phyloP scores from a whole-genome alignment of 1,140 invertebrate genomes.

The Archivesica marissinica region DNA sequence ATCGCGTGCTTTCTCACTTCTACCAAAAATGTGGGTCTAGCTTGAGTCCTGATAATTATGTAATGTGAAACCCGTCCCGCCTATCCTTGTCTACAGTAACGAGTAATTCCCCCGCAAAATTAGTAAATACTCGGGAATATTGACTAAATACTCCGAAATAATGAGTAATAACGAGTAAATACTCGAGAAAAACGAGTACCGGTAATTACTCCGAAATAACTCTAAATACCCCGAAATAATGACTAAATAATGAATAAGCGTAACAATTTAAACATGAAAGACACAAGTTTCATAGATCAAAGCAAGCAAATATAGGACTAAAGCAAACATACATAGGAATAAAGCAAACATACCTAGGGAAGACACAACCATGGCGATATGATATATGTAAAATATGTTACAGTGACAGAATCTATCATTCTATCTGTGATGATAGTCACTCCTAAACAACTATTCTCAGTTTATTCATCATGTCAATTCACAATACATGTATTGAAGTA shows the following conservation, averaged over 20 bases:
- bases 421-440: no score
- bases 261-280: not conserved
- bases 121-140: no score
- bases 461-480: not conserved
- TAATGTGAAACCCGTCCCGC: no score
- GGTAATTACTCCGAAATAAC: not conserved
- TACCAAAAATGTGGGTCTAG: no score
- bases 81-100: no score
- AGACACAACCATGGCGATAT: conserved; percentile 23
- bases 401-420: not conserved
- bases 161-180: no score
- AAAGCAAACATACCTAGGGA: not conserved
- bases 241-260: not conserved
- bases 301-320: not conserved
- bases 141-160: no score
- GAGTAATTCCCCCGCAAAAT: no score
- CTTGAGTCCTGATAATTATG: no score
- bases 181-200: not conserved
- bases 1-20: no score
- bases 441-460: not conserved
- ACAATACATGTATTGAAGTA: not conserved
- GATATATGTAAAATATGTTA: conserved; percentile 5
- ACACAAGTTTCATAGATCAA: not conserved
- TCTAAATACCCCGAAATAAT: not conserved
- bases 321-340: not conserved